Evolutionary conservation across 2,888 invertebrate genomes (phyloP), one percentile per base, ranked within the genome.

Genomic region (Drosophila quinaria): DNA sequence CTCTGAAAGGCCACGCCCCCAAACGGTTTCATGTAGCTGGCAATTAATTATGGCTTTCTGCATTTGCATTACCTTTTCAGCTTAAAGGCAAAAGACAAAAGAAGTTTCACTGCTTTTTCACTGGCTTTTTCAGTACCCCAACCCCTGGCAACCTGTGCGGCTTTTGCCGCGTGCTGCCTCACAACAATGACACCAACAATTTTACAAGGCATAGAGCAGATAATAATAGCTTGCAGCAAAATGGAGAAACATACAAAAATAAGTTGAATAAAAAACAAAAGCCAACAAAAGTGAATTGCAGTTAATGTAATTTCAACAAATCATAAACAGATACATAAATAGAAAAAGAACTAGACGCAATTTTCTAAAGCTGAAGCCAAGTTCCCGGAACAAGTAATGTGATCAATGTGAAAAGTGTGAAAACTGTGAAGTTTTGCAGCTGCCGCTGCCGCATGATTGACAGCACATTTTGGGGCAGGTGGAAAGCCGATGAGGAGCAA

Each of bases 161-260:
- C 41, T 44, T 44, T 56, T 44, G 78, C 80, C 78, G 69, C 78
- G 81, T 84, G 81, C 81, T 84, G 81, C 81, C 87, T 63, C 67
- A 67, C 55, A 73, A 71, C 87, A 86, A 83, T 87, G 86, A 87
- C 86, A 87, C 83, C 69, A 58, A 78, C 88, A 87, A 87, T 87
- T 87, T 87, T 76, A 77, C 80, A 81, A 87, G 80, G 81, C 88
- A 87, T 80, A 81, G 86, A 87, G 83, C 86, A 87, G 70, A 87
- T 85, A 85, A 85, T 85, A 72, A 84, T 73, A 80, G 80, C 47
- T 25, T 65, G 44, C 35, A 51, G 39, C 35, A 49, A 35, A 47
- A 33, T 50, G 22, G 51, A 29, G 46, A 60, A 56, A 19, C 33
- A 46, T 44, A 54, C 37, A 8, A 42, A 41, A 54, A 71, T 29